phyloP scores from a whole-genome alignment of 2,113 vertebrate species.

The Vireo altiloquus region DNA sequence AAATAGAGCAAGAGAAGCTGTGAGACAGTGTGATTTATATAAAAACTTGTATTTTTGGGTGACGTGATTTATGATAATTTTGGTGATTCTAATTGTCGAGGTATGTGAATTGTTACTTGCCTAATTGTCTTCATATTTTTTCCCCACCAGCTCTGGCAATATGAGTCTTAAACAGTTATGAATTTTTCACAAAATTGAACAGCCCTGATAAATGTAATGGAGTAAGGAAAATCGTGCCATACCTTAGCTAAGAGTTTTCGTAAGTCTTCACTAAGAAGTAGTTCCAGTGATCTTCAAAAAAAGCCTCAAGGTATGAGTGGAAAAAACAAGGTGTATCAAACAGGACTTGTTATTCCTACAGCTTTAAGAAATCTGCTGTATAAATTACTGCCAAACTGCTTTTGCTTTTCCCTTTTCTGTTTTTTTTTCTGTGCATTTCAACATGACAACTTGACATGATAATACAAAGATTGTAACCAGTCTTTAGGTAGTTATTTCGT shows the following conservation, averaged over 20 bases:
- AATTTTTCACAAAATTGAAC: background rate
- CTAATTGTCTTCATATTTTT: background rate
- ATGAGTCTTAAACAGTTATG: background rate
- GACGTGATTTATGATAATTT: background rate
- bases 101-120: background rate
- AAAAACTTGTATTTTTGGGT: background rate
- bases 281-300: background rate
- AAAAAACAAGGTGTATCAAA: background rate
- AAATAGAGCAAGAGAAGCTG: background rate
- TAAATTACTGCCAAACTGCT: slow-evolving; percentile 11
- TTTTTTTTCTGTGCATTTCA: background rate
- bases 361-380: background rate
- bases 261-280: background rate
- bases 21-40: background rate
- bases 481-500: slow-evolving; percentile 1
- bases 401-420: background rate
- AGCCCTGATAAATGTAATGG: background rate
- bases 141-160: background rate
- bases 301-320: background rate
- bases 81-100: background rate
- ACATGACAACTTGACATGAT: background rate
- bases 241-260: background rate
- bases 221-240: background rate
- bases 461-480: background rate
- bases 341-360: background rate